A percentile compares a stretch with the other conserved stretches of the same genome.
Evolutionary conservation across 2,113 vertebrate species (phyloP).

Genomic region (Clarias batrachus): DNA sequence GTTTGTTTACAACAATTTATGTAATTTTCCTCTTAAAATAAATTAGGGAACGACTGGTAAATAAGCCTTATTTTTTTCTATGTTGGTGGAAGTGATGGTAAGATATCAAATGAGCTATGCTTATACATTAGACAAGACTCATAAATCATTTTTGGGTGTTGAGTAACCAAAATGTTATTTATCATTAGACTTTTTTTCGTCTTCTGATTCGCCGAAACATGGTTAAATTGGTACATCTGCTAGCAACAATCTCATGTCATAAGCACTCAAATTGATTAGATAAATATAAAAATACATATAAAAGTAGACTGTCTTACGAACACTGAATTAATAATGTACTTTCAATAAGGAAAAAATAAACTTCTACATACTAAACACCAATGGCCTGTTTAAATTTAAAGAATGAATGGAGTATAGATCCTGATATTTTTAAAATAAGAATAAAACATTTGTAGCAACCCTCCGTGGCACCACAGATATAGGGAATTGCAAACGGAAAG

Average conservation of each 20-base stretch:
- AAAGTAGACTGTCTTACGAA: not conserved
- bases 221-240: not conserved
- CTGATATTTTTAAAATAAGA: not conserved
- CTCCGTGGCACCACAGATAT: not conserved
- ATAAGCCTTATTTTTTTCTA: not conserved
- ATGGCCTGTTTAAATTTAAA: not conserved
- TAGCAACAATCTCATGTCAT: not conserved
- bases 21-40: slow-evolving; percentile 18
- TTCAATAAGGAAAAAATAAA: not conserved
- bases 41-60: not conserved
- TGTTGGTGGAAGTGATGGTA: not conserved
- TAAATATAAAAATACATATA: not conserved
- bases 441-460: not conserved
- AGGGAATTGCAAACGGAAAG: not conserved
- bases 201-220: not conserved
- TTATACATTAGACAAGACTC: not conserved
- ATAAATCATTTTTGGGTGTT: not conserved
- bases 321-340: not conserved
- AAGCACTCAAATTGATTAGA: not conserved
- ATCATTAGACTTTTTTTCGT: not conserved
- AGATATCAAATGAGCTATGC: not conserved
- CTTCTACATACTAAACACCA: not conserved
- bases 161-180: not conserved
- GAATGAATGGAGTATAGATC: not conserved
- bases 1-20: slow-evolving; percentile 12